Evolutionary conservation across 1,140 invertebrate species (phyloP).

Genomic region (Agrypnia vestita): DNA sequence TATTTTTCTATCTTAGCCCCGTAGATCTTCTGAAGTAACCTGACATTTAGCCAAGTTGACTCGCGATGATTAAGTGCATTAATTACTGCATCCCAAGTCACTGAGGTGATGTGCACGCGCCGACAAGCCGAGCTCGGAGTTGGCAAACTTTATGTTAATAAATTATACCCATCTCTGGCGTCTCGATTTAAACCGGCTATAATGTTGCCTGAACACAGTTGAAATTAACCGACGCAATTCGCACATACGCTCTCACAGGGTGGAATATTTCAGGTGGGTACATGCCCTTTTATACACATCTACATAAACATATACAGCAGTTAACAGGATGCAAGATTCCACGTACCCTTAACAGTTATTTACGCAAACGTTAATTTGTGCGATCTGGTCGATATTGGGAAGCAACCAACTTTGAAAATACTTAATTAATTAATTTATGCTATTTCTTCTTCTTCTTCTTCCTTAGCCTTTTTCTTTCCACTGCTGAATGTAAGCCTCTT

Average conservation of each 20-base stretch:
- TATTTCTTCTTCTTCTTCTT: too few relatives aligned
- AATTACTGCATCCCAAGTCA: slow-evolving; percentile 34
- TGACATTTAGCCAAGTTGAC: neutral
- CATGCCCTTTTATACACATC: neutral
- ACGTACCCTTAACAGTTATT: neutral
- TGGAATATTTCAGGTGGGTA: neutral
- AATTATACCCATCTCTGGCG: slow-evolving; percentile 47
- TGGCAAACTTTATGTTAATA: slow-evolving; percentile 54
- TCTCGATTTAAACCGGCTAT: slow-evolving; percentile 40
- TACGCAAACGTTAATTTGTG: too few relatives aligned
- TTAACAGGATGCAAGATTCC: neutral
- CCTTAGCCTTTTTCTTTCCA: too few relatives aligned
- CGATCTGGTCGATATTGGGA: too few relatives aligned
- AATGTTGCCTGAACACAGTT: slow-evolving; percentile 41
- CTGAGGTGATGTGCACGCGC: slow-evolving; percentile 29
- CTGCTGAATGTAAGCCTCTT: too few relatives aligned
- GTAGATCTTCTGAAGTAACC: neutral
- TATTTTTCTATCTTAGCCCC: neutral
- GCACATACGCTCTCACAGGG: neutral
- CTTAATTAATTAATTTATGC: too few relatives aligned
- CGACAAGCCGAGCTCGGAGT: slow-evolving; percentile 46
- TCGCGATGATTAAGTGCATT: slow-evolving; percentile 44
- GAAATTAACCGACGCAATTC: slow-evolving; percentile 46
- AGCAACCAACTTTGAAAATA: too few relatives aligned
- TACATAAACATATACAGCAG: neutral